Percentiles rank a stretch among this genome's conserved stretches.
Conservation (phyloP, 2,797 vertebrate genomes). For the Pangasius sanitwongsei region DNA sequence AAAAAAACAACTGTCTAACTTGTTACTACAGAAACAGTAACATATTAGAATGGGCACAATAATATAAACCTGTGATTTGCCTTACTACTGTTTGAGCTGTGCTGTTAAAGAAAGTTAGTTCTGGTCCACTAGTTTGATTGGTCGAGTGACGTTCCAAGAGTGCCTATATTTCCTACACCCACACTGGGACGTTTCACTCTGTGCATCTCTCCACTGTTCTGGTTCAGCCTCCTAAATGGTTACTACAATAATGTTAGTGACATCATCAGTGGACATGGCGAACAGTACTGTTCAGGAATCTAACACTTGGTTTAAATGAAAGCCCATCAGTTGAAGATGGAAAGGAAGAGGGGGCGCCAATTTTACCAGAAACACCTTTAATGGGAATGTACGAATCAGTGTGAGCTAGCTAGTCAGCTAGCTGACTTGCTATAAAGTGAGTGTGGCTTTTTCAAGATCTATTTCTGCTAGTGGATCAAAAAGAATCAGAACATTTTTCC, state of each 20-base stretch:
- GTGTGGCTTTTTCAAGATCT: background rate
- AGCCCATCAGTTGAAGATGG: background rate
- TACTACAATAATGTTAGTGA: background rate
- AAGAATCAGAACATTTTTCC: background rate
- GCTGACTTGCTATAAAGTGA: background rate
- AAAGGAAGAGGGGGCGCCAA: background rate
- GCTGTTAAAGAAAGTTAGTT: background rate
- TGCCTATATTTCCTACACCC: background rate
- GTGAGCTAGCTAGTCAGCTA: background rate
- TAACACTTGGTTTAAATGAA: background rate
- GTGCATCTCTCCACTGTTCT: background rate
- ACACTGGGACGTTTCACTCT: background rate
- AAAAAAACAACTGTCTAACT: background rate
- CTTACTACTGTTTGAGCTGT: background rate
- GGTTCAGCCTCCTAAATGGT: background rate
- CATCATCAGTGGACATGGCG: background rate
- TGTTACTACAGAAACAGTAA: background rate
- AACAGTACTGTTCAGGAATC: background rate
- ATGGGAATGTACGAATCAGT: background rate
- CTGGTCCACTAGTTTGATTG: background rate
- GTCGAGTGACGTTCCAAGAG: background rate
- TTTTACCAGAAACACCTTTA: background rate
- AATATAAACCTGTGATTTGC: background rate
- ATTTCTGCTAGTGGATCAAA: background rate
- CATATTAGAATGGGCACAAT: background rate